These are phyloP conservation scores for Pachyrhynchus sulphureomaculatus DNA, from an alignment of 1,140 invertebrate genomes.

Conservation along the genomic window DNA sequence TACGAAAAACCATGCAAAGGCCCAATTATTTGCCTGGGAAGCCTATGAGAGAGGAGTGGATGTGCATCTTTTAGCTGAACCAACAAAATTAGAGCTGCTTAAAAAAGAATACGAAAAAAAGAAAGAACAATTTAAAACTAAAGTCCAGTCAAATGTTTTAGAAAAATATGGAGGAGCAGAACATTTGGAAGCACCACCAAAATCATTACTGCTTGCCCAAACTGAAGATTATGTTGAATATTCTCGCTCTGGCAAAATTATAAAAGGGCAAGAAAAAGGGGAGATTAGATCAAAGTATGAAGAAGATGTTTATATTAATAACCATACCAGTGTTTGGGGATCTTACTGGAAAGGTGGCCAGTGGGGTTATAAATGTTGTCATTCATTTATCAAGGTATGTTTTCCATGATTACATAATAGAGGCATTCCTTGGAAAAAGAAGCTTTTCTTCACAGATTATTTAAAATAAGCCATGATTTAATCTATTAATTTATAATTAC, in stretches of 20 bases:
- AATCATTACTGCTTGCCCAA: conserved; percentile 86
- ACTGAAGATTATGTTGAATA: conserved; percentile 97
- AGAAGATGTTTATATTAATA: conserved; percentile 91
- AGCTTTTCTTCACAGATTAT: too few relatives aligned
- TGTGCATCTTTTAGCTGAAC: conserved; percentile 95
- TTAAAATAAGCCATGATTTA: too few relatives aligned
- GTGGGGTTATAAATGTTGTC: conserved; percentile 97
- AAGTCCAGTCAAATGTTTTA: conserved; percentile 72
- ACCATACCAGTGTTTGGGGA: conserved; percentile 94
- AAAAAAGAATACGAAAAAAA: conserved; percentile 89
- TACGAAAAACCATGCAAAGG: conserved; percentile 84
- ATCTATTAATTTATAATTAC: too few relatives aligned
- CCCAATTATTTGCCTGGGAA: conserved; percentile 98
- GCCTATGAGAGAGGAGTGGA: conserved; percentile 92
- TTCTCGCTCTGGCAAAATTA: conserved; percentile 85
- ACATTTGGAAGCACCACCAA: conserved; percentile 83
- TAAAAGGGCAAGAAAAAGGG: conserved; percentile 84
- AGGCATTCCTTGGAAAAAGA: too few relatives aligned
- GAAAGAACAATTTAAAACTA: conserved; percentile 81
- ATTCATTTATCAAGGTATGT: conserved; percentile 84
- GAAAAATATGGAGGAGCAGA: conserved; percentile 91
- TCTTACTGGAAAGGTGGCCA: conserved; percentile 89
- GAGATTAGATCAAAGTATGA: conserved; percentile 88
- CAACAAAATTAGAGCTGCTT: conserved; percentile 92
- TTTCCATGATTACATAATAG: too few relatives aligned